Base-by-base conservation (phyloP, 1,140 invertebrate species). In the Zaprionus nigranus region DNA sequence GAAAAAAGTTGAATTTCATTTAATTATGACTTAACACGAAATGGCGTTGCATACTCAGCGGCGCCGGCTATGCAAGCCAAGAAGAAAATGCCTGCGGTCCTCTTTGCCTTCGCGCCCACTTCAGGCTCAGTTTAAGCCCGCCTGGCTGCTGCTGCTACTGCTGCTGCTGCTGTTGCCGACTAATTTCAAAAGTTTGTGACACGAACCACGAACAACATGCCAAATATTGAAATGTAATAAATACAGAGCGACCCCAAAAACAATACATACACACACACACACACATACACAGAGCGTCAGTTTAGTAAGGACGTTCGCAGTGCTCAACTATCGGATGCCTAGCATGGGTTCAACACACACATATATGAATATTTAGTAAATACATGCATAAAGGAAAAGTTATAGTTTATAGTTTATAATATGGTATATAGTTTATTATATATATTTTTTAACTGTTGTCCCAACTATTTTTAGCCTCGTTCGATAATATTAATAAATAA, bases 1-100 rank as follows among this genome's bases (percentile, higher is more conserved):
- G 12, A 57, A 34, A 75, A 60, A 38, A 68, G 84, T 69, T 81
- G 84, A 86, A 72, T 81, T 88, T 87, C 81, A 83, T 88, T 87
- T 87, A 87, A 87, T 87, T 87, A 87, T 88, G 66, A 88, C 78
- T 88, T 81, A 88, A 81, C 84, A 87, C 81, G 84, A 78, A 69
- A 78, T 76, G 67, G 78, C 74, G 81, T 81, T 87, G 83, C 83
- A 87, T 88, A 87, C 66, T 74, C 56, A 54, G 40, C 61, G 82
- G 72, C 82, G 82, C 78, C 82, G 75, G 69, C 73, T 43, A 70
- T 84, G 78, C 81, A 81, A 40, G 74, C 64, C 82, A 65, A 54
- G 30, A 65, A 54, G 30, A 62, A 82, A 86, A 73, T 72, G 70
- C 64, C 75, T 30, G 46, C 38, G 26, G 9, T 26, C 46, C 57